Evolutionary conservation across 2,113 vertebrate genomes (phyloP), one percentile per base, ranked within the genome.

Genomic region (Gasterosteus aculeatus): DNA sequence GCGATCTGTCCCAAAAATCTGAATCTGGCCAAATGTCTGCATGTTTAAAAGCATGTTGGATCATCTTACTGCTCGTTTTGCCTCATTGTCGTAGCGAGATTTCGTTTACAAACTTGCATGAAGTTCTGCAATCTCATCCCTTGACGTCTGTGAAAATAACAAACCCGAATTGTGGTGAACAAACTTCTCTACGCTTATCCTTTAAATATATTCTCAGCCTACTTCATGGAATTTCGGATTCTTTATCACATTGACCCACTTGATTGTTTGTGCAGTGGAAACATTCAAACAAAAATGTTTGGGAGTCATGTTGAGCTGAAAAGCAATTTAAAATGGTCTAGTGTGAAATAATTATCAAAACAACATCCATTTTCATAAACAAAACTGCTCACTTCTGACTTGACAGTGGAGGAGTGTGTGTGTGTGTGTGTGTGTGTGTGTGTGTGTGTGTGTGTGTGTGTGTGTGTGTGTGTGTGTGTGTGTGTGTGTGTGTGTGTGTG

Each of bases 321-420:
- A 51, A 2, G 35, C 42, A 10, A 38, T 75, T 42, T 51, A 11
- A 75, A 66, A 61, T 57, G 6, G 78, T 31, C 31, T 31, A 19
- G 19, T 38, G 46, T 60, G 46, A 83, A 58, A 53, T 75, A 61
- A 81, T 63, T 61, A 59, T 44, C 10, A 38, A 58, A 72, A 68
- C 56, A 72, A 54, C 18, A 42, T 81, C 66, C 66, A 31, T 72
- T 81, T 68, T 31, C 2, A 14, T 33, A 63, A 6, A 33, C n/a
- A 66, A 38, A 75, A 72, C 22, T 2, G 49, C 22, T 35, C 46
- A 26, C 44, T 49, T 54, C 16, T 53, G 9, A 19, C 57, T 53
- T 70, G 22, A 56, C 56, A 77, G 69, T 18, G 7, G 29, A 6
- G 22, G 46, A 35, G 60, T 42, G 59, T n/a, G 61, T 35, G 35